Base-by-base conservation (phyloP, 1,140 invertebrate species). In the Drosophila watanabei region DNA sequence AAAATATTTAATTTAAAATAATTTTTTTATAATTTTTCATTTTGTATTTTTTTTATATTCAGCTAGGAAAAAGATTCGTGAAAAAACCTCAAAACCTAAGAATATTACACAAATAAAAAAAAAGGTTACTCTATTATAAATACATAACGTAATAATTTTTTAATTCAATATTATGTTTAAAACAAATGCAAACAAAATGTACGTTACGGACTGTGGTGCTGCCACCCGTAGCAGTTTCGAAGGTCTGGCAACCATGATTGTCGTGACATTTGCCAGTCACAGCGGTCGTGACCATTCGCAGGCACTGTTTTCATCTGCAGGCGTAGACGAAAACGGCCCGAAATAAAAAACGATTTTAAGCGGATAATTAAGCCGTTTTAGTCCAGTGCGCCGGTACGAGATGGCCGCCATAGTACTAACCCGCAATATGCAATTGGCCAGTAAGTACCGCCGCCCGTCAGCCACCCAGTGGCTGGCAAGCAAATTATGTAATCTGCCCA, bases 371-470 rank as follows among this genome's bases (percentile, higher is more conserved):
- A 37, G n/a, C 49, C 46, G 51, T 51, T 75, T 61, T 72, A 57
- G 48, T 68, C 57, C 18, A 43, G 28, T 60, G 56, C 59, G 73
- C 64, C 79, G 68, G 69, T 57, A 48, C 57, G 79, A 30, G 41
- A 92, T 92, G 91, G 82, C 91, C 73, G 86, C 91, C 59, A 81
- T 92, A 68, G 92, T 92, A 69, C 81, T 92, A 75, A 84, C 83
- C 68, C 82, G 80, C 46, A 92, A 92, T 62, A 80, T 87, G 60
- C 91, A 92, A 59, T 57, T 92, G 60, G 88, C 91, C 73, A 92
- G 91, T 92, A 91, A 91, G 91, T 91, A 18, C 9, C n/a, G 5
- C 24, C 5, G n/a, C 30, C 32, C 16, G 16, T 9, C 20, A 52
- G 8, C 30, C 20, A 20, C 30, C 52, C 14, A 57, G 9, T 2